These are phyloP conservation scores for Heliopora coerulea DNA, from an alignment of 92 coral and sea anemone species.

Conservation along the genomic window DNA sequence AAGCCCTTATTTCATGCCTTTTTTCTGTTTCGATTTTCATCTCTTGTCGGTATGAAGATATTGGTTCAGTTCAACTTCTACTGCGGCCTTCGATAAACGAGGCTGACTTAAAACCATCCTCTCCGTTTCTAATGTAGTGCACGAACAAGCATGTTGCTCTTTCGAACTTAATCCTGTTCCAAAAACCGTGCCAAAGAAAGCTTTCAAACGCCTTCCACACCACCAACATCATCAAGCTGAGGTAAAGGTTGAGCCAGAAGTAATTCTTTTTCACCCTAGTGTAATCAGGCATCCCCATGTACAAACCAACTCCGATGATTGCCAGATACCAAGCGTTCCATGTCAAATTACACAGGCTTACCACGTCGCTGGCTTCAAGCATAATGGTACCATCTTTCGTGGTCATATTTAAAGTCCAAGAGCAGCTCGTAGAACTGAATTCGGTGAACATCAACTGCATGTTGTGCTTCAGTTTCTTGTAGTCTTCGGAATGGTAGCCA, in stretches of 20 bases:
- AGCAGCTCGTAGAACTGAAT: constrained; percentile 6
- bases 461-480: constrained; percentile 3
- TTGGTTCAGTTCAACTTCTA: neutral
- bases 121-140: constrained; percentile 24
- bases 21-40: no score
- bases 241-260: constrained; percentile 17
- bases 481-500: constrained; percentile 32
- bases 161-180: neutral
- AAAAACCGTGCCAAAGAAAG: constrained; percentile 6
- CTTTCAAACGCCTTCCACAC: constrained; percentile 29
- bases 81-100: neutral
- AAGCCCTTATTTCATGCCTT: no score
- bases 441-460: constrained; percentile 4
- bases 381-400: neutral
- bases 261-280: neutral
- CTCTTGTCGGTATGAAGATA: no score
- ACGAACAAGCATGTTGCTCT: constrained; percentile 29
- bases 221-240: constrained; percentile 5
- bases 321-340: constrained; percentile 17
- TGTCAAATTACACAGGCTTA: constrained; percentile 10
- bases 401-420: constrained; percentile 1
- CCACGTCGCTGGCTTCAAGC: constrained; percentile 29
- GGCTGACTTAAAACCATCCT: constrained; percentile 15
- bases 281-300: constrained; percentile 18
- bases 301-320: constrained; percentile 9